These are phyloP conservation scores for Synanthedon vespiformis DNA, from an alignment of 2,888 invertebrate genomes.

Conservation along the genomic window DNA sequence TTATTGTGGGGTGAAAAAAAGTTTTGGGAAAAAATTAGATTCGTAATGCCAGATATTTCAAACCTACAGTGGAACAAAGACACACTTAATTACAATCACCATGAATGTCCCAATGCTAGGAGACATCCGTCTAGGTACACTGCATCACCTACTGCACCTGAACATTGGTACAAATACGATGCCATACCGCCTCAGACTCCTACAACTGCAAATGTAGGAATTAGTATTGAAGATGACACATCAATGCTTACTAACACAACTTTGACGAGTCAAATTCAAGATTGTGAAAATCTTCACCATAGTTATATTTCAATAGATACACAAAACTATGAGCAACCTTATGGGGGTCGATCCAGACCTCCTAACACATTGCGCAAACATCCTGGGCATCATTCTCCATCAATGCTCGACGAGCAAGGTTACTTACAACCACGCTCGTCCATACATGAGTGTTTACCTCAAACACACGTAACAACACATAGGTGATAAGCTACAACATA, in stretches of 20 bases:
- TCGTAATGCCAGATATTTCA: conserved; percentile 82
- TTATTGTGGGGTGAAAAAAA: conserved; percentile 85
- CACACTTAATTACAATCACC: conserved; percentile 64
- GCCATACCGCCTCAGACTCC: conserved; percentile 70
- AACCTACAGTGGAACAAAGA: conserved; percentile 74
- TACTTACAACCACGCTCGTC: conserved; percentile 67
- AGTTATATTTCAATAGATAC: conserved; percentile 77
- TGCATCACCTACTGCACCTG: conserved; percentile 78
- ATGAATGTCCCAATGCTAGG: conserved; percentile 67
- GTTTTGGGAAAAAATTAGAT: conserved; percentile 90
- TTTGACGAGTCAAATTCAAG: conserved; percentile 74
- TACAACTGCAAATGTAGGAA: conserved; percentile 62
- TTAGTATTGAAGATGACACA: conserved; percentile 71
- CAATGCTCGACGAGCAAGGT: conserved; percentile 64
- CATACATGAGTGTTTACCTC: conserved; percentile 62
- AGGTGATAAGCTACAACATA: conserved; percentile 53
- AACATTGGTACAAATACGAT: conserved; percentile 78
- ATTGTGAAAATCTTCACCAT: conserved; percentile 74
- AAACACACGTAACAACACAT: conserved; percentile 58
- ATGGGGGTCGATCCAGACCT: conserved; percentile 56
- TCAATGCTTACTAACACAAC: conserved; percentile 73
- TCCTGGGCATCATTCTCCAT: conserved; percentile 51
- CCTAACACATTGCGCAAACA: conserved; percentile 60
- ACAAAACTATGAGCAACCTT: conserved; percentile 65
- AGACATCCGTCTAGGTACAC: conserved; percentile 75